phyloP scores from a whole-genome alignment of 2,888 invertebrate species.

The Agonopterix heracliana region DNA sequence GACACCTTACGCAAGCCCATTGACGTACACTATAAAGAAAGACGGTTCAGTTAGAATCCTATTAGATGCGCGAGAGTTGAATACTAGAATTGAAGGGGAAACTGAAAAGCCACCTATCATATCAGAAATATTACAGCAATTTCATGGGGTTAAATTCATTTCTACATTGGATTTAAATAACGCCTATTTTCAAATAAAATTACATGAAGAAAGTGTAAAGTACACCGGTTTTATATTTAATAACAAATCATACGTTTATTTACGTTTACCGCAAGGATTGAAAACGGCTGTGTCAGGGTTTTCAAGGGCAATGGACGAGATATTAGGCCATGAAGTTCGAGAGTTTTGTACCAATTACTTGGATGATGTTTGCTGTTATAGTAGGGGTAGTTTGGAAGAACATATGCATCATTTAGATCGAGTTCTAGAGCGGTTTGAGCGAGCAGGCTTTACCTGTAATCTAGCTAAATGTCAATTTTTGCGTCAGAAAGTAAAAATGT shows the following conservation, averaged over 20 bases:
- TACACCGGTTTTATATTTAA: conserved; percentile 13
- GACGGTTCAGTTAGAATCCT: conserved; percentile 26
- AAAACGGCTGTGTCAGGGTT: conserved; percentile 10
- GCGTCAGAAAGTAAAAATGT: neutral
- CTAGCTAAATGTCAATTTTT: neutral
- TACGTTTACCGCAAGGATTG: conserved; percentile 9
- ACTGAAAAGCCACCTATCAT: conserved; percentile 21
- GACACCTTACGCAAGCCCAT: conserved; percentile 21
- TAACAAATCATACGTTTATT: conserved; percentile 11
- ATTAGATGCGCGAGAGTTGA: conserved; percentile 29
- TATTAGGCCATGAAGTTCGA: conserved; percentile 3
- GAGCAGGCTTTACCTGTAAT: neutral
- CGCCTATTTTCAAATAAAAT: conserved; percentile 17
- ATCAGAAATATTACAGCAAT: conserved; percentile 18
- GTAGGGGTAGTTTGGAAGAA: neutral
- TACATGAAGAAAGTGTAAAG: conserved; percentile 8
- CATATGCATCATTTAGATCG: conserved; percentile 2
- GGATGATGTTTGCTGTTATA: conserved; percentile 7
- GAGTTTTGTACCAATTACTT: conserved; percentile 8
- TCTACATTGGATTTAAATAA: conserved; percentile 20
- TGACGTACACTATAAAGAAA: conserved; percentile 26
- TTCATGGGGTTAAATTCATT: conserved; percentile 9
- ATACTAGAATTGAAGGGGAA: conserved; percentile 25
- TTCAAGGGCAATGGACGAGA: conserved; percentile 9
- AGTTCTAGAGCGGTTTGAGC: neutral